Conservation (phyloP, 1,140 invertebrate species). For the Neuroterus valhalla region DNA sequence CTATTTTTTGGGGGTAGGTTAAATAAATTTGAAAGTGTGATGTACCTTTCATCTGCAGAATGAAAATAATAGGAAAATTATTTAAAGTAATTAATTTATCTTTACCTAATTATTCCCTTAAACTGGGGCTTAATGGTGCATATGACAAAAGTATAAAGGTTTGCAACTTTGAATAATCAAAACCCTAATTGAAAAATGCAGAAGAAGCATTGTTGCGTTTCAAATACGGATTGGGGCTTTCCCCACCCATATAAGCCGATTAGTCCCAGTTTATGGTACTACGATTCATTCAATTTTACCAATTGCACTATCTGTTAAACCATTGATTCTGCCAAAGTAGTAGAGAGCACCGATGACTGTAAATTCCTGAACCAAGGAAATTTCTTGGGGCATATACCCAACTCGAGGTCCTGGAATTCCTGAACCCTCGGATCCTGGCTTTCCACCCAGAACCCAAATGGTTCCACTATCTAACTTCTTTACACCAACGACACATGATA, state of each 20-base stretch:
- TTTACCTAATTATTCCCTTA: too few relatives aligned
- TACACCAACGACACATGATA: constrained; percentile 90
- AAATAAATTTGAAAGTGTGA: constrained; percentile 82
- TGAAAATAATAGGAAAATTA: not conserved
- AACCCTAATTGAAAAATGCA: too few relatives aligned
- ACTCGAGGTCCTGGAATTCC: constrained; percentile 87
- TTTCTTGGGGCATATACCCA: constrained; percentile 93
- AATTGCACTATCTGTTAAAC: constrained; percentile 81
- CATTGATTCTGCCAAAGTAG: constrained; percentile 92
- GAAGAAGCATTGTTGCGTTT: too few relatives aligned
- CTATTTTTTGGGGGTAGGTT: constrained; percentile 81
- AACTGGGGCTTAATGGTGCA: too few relatives aligned
- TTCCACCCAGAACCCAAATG: constrained; percentile 86
- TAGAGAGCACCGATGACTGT: constrained; percentile 88
- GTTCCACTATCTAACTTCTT: constrained; percentile 84
- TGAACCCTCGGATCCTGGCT: constrained; percentile 82
- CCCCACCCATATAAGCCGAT: too few relatives aligned
- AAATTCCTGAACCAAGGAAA: constrained; percentile 91
- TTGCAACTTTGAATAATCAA: too few relatives aligned
- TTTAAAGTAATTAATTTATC: too few relatives aligned
- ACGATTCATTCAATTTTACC: constrained; percentile 62
- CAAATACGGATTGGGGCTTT: too few relatives aligned
- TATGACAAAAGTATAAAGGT: too few relatives aligned
- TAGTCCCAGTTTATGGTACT: too few relatives aligned
- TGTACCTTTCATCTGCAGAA: constrained; percentile 77